Evolutionary conservation across 2,113 vertebrate genomes (phyloP).

Genomic region (Glaucomys volans): DNA sequence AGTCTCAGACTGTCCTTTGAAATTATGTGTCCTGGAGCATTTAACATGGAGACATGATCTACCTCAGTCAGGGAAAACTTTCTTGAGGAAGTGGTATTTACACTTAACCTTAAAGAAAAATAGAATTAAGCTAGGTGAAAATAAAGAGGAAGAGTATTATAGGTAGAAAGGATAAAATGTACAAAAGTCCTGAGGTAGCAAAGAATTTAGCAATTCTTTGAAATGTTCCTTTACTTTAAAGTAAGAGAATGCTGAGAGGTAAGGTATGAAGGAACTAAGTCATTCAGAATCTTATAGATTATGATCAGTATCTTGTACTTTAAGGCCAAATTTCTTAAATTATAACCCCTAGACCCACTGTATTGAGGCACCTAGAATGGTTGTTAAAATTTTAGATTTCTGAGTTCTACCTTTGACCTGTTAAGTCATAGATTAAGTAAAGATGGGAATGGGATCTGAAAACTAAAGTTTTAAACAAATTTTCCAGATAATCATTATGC

Average conservation of each 20-base stretch:
- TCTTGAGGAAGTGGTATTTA: too few relatives aligned
- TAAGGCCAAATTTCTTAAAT: background rate
- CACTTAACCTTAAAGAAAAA: slow-evolving; percentile 4
- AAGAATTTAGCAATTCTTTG: slow-evolving; percentile 10
- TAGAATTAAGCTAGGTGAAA: background rate
- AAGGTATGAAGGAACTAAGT: background rate
- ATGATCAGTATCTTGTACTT: slow-evolving; percentile 1
- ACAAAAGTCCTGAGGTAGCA: background rate
- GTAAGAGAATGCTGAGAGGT: background rate
- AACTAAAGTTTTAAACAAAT: slow-evolving; percentile 15
- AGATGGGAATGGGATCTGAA: background rate
- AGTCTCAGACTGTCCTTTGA: background rate
- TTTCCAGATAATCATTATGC: background rate
- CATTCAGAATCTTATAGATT: background rate
- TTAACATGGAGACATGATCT: too few relatives aligned
- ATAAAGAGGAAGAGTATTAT: background rate
- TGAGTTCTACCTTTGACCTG: background rate
- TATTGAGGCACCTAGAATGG: background rate
- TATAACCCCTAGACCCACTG: background rate
- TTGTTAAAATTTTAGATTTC: background rate
- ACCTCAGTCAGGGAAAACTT: too few relatives aligned
- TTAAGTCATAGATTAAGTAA: background rate
- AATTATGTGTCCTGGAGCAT: background rate
- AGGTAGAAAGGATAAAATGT: background rate
- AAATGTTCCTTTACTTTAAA: background rate